Evolutionary conservation across 1,140 invertebrate genomes (phyloP), one percentile per base, ranked within the genome.

Genomic region (Leptinotarsa lineolata): DNA sequence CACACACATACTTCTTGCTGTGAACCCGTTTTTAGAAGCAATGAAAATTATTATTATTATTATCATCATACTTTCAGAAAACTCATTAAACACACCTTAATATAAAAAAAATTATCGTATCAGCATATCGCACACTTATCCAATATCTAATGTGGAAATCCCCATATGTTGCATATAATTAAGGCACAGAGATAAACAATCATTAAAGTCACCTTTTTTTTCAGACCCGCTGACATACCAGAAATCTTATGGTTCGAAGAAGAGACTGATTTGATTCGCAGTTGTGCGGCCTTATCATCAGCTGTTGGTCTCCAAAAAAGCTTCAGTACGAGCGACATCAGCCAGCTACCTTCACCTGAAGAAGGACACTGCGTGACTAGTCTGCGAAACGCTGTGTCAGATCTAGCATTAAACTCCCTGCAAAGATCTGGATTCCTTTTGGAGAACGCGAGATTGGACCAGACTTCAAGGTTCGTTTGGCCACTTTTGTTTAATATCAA

Each of bases 241-340:
- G 89, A 91, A 81, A 88, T 90, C 44, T 81, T 90, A 13, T 91
- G 91, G 89, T 92, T 91, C 75, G 92, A 93, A 83, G 92, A 93
- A 78, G 91, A 92, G 83, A 91, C 89, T 22, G 92, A 94, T 76
- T 82, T 94, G 77, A 92, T 94, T 20, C 89, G 91, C 46, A 39
- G 30, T 39, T 94, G 92, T 77, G 92, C 91, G 0, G 91, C 89
- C 3, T 85, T 94, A 11, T 93, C 92, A 12, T 92, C 92, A 0
- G 92, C 91, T n/a, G 84, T 94, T 1, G 93, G 93, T 1, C 85
- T 94, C 1, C 91, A 93, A 58, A 91, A 93, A 78, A 94, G 92
- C 78, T 94, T 95, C 84, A 94, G 92, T 74, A 93, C 93, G 0
- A 79, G 30, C 30, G 30, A 39, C 16, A 91, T 94, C 16, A 88